phyloP scores from a whole-genome alignment of 2,888 invertebrate genomes.

The Caradrina clavipalpis region DNA sequence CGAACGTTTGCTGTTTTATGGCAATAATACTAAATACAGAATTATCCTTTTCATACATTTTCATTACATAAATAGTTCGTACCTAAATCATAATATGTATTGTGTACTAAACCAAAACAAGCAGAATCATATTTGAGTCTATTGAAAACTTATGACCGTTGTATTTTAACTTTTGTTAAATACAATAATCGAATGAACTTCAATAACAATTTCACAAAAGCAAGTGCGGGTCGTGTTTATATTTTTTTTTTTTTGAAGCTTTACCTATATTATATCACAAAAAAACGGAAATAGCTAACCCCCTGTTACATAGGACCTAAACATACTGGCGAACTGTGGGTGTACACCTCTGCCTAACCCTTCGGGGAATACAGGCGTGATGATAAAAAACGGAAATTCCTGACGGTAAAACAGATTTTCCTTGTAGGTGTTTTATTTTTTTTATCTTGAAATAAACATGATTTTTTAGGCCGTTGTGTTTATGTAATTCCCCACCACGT shows the following conservation, averaged over 20 bases:
- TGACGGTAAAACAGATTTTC: conserved; percentile 34
- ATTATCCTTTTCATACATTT: conserved; percentile 50
- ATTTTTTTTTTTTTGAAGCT: neutral
- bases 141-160: neutral
- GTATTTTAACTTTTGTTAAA: neutral
- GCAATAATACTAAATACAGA: conserved; percentile 20
- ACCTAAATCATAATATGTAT: conserved; percentile 4
- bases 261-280: neutral
- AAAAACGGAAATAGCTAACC: too few relatives aligned
- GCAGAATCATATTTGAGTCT: neutral
- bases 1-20: conserved; percentile 33
- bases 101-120: neutral
- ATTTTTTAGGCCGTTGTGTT: neutral
- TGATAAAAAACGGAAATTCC: conserved; percentile 58
- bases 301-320: too few relatives aligned
- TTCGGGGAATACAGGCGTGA: too few relatives aligned
- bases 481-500: neutral
- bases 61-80: conserved; percentile 19
- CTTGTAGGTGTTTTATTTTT: conserved; percentile 33
- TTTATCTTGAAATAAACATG: neutral
- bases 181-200: neutral
- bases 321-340: too few relatives aligned
- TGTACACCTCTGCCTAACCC: too few relatives aligned
- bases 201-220: neutral
- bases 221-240: neutral